phyloP scores from a whole-genome alignment of 2,888 invertebrate genomes.

The Chaitophorus viminalis region DNA sequence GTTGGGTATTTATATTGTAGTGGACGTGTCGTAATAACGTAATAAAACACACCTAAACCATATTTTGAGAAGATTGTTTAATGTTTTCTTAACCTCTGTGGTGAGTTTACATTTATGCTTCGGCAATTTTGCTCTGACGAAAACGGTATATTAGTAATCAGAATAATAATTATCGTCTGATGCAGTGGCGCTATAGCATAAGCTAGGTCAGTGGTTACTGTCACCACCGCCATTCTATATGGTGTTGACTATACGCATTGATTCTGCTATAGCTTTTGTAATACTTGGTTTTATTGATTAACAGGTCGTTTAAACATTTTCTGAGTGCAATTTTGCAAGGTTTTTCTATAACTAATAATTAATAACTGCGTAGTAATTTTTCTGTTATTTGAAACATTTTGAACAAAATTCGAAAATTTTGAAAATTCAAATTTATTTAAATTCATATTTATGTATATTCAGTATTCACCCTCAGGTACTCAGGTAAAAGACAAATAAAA shows the following conservation, averaged over 20 bases:
- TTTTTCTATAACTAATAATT: neutral
- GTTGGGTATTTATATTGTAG: slow-evolving; percentile 32
- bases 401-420: neutral
- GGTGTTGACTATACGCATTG: neutral
- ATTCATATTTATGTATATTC: too few relatives aligned
- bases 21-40: neutral
- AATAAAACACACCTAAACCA: neutral
- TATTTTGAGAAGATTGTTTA: neutral
- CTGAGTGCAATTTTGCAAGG: neutral
- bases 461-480: too few relatives aligned
- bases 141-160: slow-evolving; percentile 3
- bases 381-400: neutral
- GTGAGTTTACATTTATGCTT: slow-evolving; percentile 37
- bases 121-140: slow-evolving; percentile 40
- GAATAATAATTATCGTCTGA: slow-evolving; percentile 17
- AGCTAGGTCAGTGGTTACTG: slow-evolving; percentile 14
- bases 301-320: neutral
- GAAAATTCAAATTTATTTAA: neutral
- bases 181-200: slow-evolving; percentile 1
- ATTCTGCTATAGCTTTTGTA: slow-evolving; percentile 13
- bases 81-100: slow-evolving; percentile 32
- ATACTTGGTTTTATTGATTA: neutral
- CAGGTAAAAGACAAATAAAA: too few relatives aligned
- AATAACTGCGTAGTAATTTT: neutral
- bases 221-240: neutral